These are phyloP conservation scores for Buphagus erythrorhynchus DNA, from an alignment of 2,797 vertebrate species.

Conservation along the genomic window DNA sequence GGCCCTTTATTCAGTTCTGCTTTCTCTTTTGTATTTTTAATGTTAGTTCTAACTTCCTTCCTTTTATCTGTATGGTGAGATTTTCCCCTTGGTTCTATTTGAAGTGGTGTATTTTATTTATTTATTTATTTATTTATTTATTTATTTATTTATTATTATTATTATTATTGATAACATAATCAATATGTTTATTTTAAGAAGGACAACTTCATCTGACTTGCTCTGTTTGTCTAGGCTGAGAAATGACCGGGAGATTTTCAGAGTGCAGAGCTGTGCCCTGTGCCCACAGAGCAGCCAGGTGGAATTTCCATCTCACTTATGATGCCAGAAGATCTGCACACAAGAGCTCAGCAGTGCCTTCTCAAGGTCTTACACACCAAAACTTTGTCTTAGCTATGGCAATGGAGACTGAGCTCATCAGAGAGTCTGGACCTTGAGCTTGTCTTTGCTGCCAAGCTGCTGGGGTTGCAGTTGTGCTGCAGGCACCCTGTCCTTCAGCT, in stretches of 20 bases:
- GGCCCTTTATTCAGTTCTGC: not conserved
- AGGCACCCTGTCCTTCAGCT: not conserved
- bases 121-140: not conserved
- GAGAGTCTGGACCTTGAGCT: not conserved
- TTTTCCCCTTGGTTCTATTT: not conserved
- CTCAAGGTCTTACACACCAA: not conserved
- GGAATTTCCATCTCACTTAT: not conserved
- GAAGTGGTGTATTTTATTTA: not conserved
- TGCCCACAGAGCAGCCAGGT: not conserved
- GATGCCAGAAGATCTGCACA: not conserved
- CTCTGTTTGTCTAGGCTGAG: not conserved
- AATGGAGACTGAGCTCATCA: not conserved
- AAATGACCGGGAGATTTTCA: not conserved
- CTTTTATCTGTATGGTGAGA: not conserved
- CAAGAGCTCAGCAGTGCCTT: not conserved
- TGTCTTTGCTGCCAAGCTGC: not conserved
- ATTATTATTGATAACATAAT: not conserved
- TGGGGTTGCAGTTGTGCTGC: not conserved
- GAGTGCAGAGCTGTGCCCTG: not conserved
- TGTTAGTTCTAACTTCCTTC: not conserved
- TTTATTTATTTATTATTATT: not conserved
- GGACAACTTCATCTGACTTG: not conserved
- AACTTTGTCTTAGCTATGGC: fast-evolving
- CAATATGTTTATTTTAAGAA: not conserved
- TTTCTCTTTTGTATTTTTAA: not conserved